phyloP scores from a whole-genome alignment of 2,113 vertebrate species.

The Tonatia bakeri region DNA sequence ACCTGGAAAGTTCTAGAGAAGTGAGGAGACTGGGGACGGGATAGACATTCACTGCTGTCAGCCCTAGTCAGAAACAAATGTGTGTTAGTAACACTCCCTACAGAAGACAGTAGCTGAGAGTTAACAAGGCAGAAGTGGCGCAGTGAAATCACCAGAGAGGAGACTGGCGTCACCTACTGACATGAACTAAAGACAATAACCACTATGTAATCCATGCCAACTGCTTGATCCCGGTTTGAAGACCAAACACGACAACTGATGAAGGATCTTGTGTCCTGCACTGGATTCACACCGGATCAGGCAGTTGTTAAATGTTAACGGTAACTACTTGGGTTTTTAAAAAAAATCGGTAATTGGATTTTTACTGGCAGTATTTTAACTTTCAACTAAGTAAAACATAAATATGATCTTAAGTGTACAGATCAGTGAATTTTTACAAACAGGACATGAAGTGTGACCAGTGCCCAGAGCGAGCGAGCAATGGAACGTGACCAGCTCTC shows the following conservation, averaged over 20 bases:
- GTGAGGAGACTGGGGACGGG: conserved; percentile 90
- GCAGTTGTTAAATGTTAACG: background rate
- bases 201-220: background rate
- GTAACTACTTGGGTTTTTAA: background rate
- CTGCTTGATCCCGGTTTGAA: background rate
- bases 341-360: background rate
- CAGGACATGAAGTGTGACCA: background rate
- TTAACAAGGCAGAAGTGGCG: conserved; percentile 33
- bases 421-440: background rate
- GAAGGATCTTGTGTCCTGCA: background rate
- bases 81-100: conserved; percentile 29
- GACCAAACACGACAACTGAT: background rate
- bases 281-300: background rate
- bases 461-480: background rate
- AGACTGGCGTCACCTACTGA: background rate
- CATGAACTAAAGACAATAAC: background rate
- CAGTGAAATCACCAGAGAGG: background rate
- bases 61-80: conserved; percentile 81
- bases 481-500: background rate
- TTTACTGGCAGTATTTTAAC: conserved; percentile 20
- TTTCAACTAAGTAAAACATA: background rate
- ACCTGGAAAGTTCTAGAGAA: conserved; percentile 92
- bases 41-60: conserved; percentile 90
- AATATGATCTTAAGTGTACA: background rate
- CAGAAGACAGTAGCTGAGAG: background rate